Percentiles rank a stretch among this genome's conserved stretches.
Evolutionary conservation across 2,113 vertebrate genomes (phyloP).

Genomic region (Clinocottus analis): DNA sequence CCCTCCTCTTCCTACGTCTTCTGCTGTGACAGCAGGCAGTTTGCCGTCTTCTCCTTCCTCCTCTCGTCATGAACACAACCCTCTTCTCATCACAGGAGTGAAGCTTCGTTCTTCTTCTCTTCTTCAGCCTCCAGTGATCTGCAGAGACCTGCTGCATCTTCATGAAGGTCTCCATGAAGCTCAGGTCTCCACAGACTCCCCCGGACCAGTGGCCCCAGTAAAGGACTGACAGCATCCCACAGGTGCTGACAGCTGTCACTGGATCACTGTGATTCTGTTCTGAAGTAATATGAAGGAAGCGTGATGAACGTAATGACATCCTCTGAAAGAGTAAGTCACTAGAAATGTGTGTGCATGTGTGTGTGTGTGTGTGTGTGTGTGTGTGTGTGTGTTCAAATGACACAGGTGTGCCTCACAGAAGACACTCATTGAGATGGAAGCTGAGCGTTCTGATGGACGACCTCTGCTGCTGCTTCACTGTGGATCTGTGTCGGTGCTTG

Average conservation of each 20-base stretch:
- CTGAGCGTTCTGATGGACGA: not conserved
- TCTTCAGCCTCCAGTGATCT: conserved; percentile 8
- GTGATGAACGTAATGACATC: not conserved
- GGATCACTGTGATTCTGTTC: not conserved
- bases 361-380: not conserved
- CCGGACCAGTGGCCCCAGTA: not conserved
- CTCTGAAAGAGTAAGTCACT: not conserved
- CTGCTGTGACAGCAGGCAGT: conserved; percentile 53
- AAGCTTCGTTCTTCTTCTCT: conserved; percentile 10
- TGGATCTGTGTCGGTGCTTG: not conserved
- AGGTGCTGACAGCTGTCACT: not conserved
- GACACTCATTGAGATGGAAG: not conserved
- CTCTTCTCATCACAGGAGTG: conserved; percentile 37
- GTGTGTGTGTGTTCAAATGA: not conserved
- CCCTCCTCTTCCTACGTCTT: conserved; percentile 13
- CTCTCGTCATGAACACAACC: conserved; percentile 37
- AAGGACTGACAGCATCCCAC: not conserved
- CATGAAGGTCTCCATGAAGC: not conserved
- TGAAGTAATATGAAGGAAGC: too few relatives aligned
- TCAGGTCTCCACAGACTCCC: not conserved
- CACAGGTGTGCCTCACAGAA: conserved; percentile 5
- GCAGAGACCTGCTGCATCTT: too few relatives aligned
- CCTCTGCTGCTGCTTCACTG: not conserved
- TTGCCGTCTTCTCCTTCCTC: conserved; percentile 37
- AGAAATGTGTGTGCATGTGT: not conserved